Evolutionary conservation across 1,140 invertebrate species (phyloP).

Genomic region (Caenorhabditis remanei): DNA sequence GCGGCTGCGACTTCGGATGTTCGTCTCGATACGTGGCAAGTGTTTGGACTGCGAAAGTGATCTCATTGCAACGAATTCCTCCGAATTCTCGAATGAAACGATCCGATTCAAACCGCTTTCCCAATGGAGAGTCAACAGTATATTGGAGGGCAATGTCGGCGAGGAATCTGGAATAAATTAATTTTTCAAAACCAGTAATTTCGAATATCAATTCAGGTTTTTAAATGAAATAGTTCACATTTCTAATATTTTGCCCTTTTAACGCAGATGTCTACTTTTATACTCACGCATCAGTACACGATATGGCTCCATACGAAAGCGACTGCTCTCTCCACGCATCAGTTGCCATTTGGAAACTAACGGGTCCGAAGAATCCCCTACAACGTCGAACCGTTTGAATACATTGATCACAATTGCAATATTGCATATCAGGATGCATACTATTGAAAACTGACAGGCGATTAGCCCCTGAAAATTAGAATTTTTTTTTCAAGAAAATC

Average conservation of each 20-base stretch:
- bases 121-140: not conserved
- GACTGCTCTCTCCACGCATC: not conserved
- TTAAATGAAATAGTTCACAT: too few relatives aligned
- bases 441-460: not conserved
- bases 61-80: not conserved
- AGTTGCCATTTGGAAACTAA: not conserved
- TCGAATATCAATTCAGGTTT: too few relatives aligned
- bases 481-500: not conserved
- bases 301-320: not conserved
- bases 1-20: not conserved
- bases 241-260: too few relatives aligned
- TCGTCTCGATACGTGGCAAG: not conserved
- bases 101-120: not conserved
- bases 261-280: too few relatives aligned
- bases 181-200: too few relatives aligned
- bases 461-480: constrained; percentile 8
- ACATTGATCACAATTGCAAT: constrained; percentile 20
- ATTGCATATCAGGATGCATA: constrained; percentile 35
- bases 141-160: not conserved
- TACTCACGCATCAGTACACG: not conserved
- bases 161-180: not conserved
- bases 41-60: constrained; percentile 15
- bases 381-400: not conserved
- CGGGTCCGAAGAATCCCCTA: not conserved
- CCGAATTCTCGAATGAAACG: not conserved